Evolutionary conservation across 53 echinoderm and acorn worm genomes (phyloP).

Genomic region (Hippasteria phrygiana): DNA sequence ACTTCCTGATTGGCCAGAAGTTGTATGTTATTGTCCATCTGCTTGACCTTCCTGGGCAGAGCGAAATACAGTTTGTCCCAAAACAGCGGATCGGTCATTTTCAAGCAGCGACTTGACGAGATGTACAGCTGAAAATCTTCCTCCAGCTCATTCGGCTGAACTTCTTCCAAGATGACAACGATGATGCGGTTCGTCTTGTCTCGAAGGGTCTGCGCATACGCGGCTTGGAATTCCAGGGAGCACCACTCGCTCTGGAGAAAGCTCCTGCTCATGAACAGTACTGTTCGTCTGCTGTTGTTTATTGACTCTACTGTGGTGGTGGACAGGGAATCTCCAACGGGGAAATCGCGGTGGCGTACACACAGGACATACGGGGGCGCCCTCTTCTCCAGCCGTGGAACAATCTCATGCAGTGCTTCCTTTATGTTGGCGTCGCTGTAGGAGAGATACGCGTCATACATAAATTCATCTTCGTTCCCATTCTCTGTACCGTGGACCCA

Average conservation of each 20-base stretch:
- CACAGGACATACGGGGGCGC: conserved; percentile 52
- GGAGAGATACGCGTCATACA: conserved; percentile 68
- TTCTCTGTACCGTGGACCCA: conserved; percentile 35
- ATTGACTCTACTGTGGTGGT: conserved; percentile 66
- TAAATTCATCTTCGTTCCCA: conserved; percentile 19
- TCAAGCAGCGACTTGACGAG: conserved; percentile 54
- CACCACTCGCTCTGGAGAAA: conserved; percentile 77
- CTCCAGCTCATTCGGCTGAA: conserved; percentile 37
- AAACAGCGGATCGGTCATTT: conserved; percentile 50
- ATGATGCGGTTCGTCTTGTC: conserved; percentile 66
- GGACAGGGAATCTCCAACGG: conserved; percentile 56
- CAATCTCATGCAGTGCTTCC: conserved; percentile 34
- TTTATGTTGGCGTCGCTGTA: conserved; percentile 74
- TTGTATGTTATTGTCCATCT: not conserved
- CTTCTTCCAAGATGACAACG: conserved; percentile 61
- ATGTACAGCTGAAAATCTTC: conserved; percentile 70
- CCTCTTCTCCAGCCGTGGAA: conserved; percentile 57
- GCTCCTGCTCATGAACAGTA: conserved; percentile 60
- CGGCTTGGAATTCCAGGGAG: conserved; percentile 71
- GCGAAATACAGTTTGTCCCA: conserved; percentile 65
- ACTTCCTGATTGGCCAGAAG: not conserved
- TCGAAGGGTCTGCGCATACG: conserved; percentile 66
- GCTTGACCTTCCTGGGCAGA: conserved; percentile 41
- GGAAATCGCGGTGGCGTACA: conserved; percentile 75
- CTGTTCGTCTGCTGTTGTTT: conserved; percentile 62